Base-by-base conservation (phyloP, 1,140 invertebrate genomes). In the Formica exsecta region DNA sequence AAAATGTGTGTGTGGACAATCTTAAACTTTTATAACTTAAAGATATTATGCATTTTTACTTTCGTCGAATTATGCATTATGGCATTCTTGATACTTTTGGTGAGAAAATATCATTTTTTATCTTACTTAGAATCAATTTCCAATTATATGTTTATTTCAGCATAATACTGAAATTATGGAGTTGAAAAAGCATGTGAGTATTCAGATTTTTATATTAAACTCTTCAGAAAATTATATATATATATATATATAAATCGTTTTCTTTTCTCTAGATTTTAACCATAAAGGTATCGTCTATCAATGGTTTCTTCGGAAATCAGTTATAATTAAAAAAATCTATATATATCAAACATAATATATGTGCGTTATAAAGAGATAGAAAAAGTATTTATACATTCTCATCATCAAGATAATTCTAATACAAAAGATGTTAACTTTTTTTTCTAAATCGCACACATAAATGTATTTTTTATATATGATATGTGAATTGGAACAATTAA, bases 41-140 rank as follows among this genome's bases (percentile, higher is more conserved):
- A 92, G 85, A 86, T 92, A 22, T 76, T 90, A 22, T 93, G 92
- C 80, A 87, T 92, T 25, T 92, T 93, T 44, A 8, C 87, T n/a
- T 93, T 93, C 54, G 73, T 92, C 13, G 68, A 91, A 11, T 87
- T 91, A 41, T 91, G 77, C 19, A 75, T 92, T 1, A 86, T 90
- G 3, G 57, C 75, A 6, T 92, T 93, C 81, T 48, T 93, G 7
- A 85, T 92, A 16, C 25, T 91, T 29, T 73, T 89, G 89, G 93
- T 94, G 87, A 92, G 87, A 80, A 75, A 38, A 32, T 71, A 4
- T 71, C 2, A 65, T 70, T 71, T 83, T 57, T n/a, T 85, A 41
- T 16, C 59, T 64, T 70, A 3, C 59, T 41, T 70, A 3, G 0
- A 57, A 9, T 66, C 11, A 41, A 48, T 62, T 81, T 54, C 36